phyloP scores from a whole-genome alignment of 2,797 vertebrate species.

The Petrocephalus schoutedeni region DNA sequence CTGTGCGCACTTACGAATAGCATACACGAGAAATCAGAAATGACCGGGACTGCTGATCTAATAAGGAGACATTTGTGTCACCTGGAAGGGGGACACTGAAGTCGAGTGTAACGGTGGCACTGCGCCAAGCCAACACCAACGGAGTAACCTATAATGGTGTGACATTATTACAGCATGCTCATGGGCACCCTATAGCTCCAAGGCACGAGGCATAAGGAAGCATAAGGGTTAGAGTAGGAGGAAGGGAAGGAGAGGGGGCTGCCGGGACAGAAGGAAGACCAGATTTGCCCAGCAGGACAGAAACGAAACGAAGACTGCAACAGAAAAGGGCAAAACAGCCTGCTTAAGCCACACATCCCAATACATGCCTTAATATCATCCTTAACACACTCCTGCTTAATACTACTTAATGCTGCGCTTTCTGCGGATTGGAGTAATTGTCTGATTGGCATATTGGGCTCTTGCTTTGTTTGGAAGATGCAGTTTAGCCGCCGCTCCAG shows the following conservation, averaged over 20 bases:
- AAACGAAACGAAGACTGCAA: not conserved
- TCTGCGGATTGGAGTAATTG: not conserved
- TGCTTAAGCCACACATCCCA: not conserved
- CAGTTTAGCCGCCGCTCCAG: not conserved
- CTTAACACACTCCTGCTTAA: not conserved
- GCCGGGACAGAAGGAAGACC: not conserved
- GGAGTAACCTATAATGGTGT: not conserved
- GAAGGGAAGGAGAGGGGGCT: not conserved
- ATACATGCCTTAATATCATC: not conserved
- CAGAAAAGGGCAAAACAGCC: not conserved
- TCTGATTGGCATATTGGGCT: not conserved
- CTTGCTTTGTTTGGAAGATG: not conserved
- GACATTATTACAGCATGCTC: not conserved
- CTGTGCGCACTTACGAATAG: not conserved
- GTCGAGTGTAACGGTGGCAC: not conserved
- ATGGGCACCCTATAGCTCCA: not conserved
- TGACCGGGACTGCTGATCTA: not conserved
- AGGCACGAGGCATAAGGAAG: not conserved
- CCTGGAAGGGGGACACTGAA: not conserved
- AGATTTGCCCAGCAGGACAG: constrained; percentile 13
- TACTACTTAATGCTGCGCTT: not conserved
- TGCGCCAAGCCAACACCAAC: not conserved
- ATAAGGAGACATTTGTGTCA: not conserved
- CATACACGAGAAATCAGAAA: not conserved
- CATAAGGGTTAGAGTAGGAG: not conserved